A percentile compares a stretch with the other conserved stretches of the same genome.
Conservation (phyloP, 2,888 invertebrate genomes). For the Myopa tessellatipennis region DNA sequence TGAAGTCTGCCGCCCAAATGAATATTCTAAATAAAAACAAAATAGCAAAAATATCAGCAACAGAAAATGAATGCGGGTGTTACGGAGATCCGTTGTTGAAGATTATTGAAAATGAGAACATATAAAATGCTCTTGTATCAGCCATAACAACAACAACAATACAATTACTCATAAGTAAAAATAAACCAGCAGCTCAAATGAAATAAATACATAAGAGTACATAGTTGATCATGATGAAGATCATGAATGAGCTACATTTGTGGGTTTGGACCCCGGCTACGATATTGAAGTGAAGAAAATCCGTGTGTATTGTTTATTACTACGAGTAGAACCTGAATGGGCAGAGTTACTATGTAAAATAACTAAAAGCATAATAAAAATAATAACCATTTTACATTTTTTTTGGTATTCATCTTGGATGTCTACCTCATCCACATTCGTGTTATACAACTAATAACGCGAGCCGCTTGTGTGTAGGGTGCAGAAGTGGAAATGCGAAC, state of each 20-base stretch:
- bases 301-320: too few species aligned
- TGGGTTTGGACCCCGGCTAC: not conserved
- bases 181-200: not conserved
- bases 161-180: not conserved
- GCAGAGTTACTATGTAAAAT: too few species aligned
- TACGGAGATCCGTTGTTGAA: not conserved
- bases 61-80: not conserved
- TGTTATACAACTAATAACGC: not conserved
- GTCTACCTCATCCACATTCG: not conserved
- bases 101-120: not conserved
- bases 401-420: too few species aligned
- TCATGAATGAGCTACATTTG: not conserved
- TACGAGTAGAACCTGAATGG: too few species aligned
- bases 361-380: too few species aligned
- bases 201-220: not conserved
- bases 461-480: not conserved
- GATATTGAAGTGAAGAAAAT: too few species aligned
- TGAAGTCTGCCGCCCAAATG: not conserved
- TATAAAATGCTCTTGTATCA: not conserved
- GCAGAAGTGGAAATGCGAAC: conserved; percentile 30
- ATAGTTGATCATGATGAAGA: not conserved
- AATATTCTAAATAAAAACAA: too few species aligned
- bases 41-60: not conserved
- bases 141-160: not conserved
- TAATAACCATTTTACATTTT: too few species aligned